Conservation (phyloP, 2,797 vertebrate genomes). For the Rhynchotus rufescens region DNA sequence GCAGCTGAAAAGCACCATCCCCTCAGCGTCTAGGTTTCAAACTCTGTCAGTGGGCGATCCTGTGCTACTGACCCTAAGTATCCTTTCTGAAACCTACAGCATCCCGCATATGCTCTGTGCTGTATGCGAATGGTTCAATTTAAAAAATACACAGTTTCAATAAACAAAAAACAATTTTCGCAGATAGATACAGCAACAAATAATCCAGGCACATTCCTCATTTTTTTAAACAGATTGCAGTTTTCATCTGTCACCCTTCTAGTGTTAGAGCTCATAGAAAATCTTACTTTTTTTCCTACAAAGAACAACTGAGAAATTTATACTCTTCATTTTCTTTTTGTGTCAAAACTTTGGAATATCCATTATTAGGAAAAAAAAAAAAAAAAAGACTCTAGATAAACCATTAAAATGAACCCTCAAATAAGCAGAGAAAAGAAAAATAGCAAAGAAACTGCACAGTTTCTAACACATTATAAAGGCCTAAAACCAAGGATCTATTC, state of each 20-base stretch:
- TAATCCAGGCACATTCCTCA: fast-evolving
- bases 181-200: neutral
- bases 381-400: neutral
- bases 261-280: neutral
- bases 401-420: neutral
- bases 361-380: neutral
- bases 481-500: neutral
- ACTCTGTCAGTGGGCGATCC: neutral
- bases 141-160: neutral
- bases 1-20: neutral
- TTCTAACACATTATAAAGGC: neutral
- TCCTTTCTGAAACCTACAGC: neutral
- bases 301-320: neutral
- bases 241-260: neutral
- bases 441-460: neutral
- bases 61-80: neutral
- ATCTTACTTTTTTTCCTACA: fast-evolving
- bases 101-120: neutral
- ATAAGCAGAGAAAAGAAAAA: neutral
- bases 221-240: neutral
- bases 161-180: neutral
- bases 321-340: neutral
- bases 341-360: neutral
- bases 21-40: neutral
- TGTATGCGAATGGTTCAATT: neutral